phyloP scores from a whole-genome alignment of 1,140 invertebrate species.

The Lerema accius region DNA sequence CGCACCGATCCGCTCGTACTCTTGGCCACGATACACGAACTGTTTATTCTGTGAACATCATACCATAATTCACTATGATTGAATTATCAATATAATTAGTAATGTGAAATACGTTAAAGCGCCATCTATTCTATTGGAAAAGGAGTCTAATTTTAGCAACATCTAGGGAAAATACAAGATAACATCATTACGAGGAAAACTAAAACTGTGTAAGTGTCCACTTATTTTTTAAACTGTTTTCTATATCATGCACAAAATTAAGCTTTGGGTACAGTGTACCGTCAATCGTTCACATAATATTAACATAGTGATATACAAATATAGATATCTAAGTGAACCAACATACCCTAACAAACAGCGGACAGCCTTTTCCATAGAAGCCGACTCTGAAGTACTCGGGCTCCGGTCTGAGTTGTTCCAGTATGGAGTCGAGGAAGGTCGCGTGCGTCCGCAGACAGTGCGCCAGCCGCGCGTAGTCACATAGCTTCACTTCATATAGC shows the following conservation, averaged over 20 bases:
- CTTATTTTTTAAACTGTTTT: no score
- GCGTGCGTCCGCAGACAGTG: constrained; percentile 93
- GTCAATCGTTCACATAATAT: no score
- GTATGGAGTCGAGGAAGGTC: constrained; percentile 95
- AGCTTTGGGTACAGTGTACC: no score
- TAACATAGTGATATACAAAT: background rate
- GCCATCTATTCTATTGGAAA: no score
- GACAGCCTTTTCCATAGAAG: constrained; percentile 97
- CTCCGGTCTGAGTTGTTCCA: constrained; percentile 93
- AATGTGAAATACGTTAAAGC: no score
- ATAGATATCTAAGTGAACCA: constrained; percentile 3
- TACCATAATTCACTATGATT: no score
- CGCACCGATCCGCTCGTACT: constrained; percentile 96
- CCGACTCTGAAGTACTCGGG: constrained; percentile 98
- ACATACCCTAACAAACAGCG: constrained; percentile 95
- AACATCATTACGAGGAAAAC: no score
- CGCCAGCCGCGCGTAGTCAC: constrained; percentile 95
- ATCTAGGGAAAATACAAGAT: no score
- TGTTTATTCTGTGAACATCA: constrained; percentile 91
- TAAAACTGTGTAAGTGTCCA: no score
- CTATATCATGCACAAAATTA: no score
- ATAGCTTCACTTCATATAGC: constrained; percentile 94
- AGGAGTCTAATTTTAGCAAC: no score
- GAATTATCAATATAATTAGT: no score
- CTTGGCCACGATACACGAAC: constrained; percentile 97